These are phyloP conservation scores for Zaprionus africanus DNA, from an alignment of 1,140 invertebrate species.

Conservation along the genomic window DNA sequence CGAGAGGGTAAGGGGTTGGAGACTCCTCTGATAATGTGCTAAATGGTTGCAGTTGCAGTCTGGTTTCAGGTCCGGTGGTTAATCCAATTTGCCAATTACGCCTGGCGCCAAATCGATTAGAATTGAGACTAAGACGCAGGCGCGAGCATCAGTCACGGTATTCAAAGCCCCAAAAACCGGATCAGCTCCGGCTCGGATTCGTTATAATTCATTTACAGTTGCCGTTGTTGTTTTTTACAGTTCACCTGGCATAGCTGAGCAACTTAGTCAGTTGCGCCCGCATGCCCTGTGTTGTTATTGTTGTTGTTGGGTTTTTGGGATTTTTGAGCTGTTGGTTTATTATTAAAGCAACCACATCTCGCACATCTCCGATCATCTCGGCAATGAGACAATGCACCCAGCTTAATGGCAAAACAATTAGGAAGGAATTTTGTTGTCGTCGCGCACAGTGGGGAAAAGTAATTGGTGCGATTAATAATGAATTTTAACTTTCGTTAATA, in stretches of 20 bases:
- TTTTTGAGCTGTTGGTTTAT: constrained; percentile 11
- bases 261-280: constrained; percentile 54
- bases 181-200: constrained; percentile 55
- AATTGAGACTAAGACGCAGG: constrained; percentile 48
- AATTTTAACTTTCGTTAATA: not conserved
- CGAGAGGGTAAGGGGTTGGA: not conserved
- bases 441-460: constrained; percentile 51
- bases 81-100: constrained; percentile 35
- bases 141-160: constrained; percentile 39
- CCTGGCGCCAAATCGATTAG: constrained; percentile 72
- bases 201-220: constrained; percentile 31
- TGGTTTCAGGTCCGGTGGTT: constrained; percentile 15
- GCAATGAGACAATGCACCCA: constrained; percentile 68
- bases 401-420: constrained; percentile 78
- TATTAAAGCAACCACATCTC: not conserved
- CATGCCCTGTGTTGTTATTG: too few species aligned
- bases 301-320: constrained; percentile 17
- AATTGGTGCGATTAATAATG: constrained; percentile 6
- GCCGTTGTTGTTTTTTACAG: constrained; percentile 48
- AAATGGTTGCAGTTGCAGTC: constrained; percentile 58
- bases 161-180: constrained; percentile 52
- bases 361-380: constrained; percentile 18
- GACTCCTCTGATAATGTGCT: constrained; percentile 37
- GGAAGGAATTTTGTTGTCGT: constrained; percentile 65
- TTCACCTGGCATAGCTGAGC: constrained; percentile 61